Evolutionary conservation across 2,113 vertebrate genomes (phyloP), one percentile per base, ranked within the genome.

Genomic region (Plectropomus leopardus): DNA sequence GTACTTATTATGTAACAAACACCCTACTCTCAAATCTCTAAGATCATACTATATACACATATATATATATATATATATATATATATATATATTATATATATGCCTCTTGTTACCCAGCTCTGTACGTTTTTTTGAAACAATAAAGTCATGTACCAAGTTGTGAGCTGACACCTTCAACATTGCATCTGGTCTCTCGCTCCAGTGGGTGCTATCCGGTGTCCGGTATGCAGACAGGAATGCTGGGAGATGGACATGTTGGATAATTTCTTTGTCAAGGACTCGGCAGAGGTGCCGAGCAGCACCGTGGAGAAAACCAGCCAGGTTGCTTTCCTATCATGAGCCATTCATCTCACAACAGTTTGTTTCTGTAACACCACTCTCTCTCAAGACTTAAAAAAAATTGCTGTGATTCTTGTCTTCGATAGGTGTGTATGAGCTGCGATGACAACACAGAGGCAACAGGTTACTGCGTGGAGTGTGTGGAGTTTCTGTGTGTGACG

Each of bases 241-340:
- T 96, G 97, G 88, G 98, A 99, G 84, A 95, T 97, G 89, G 98
- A 99, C 69, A 96, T 99, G 74, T 95, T 99, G 93, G 98, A 99
- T 88, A 99, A 99, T 86, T 98, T 98, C 93, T 99, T 99, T 93
- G 98, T 99, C 83, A 98, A 98, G 85, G 98, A 99, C 92, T 97
- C 97, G 24, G 96, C 96, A 51, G 98, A 99, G 83, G 96, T 99
- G 85, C 98, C 98, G 45, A 99, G 97, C 95, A 99, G 98, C 94
- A 99, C 98, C 3, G 97, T 99, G 89, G 98, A 99, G 89, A 99
- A 99, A 92, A 97, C 95, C 88, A 98, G 96, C 92, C 98, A 99
- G 97, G 98, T 99, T 74, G 6, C 32, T 9, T 17, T 24, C 1
- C 2, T 3, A 0, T 15, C 32, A 42, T 2, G 6, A 24, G 7